These are phyloP conservation scores for Lonchura striata DNA, from an alignment of 2,113 vertebrate species.

Conservation along the genomic window DNA sequence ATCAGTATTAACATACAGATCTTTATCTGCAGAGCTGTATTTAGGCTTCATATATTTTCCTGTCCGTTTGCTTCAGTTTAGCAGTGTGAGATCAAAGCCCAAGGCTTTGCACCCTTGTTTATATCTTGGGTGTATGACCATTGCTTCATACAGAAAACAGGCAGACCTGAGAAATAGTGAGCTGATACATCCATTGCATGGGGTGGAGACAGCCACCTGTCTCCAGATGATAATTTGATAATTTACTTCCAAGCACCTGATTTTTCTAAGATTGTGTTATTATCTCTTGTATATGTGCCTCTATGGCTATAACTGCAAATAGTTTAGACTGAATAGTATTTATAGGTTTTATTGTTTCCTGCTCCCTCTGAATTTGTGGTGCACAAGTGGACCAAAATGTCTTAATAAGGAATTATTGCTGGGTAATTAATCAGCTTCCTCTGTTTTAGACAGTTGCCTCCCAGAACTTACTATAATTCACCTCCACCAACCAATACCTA, in stretches of 20 bases:
- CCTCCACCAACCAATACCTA: background rate
- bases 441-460: background rate
- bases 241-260: background rate
- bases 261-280: background rate
- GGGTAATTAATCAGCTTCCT: slow-evolving; percentile 42
- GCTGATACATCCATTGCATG: too few relatives aligned
- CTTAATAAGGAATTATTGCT: background rate
- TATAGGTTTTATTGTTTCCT: background rate
- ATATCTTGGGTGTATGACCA: too few relatives aligned
- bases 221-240: background rate
- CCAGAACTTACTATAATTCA: background rate
- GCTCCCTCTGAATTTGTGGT: background rate
- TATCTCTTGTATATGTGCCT: background rate
- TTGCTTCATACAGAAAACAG: accelerated
- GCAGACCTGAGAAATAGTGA: background rate
- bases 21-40: background rate
- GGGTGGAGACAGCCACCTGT: background rate
- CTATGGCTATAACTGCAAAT: background rate
- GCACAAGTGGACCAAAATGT: background rate
- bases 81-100: background rate
- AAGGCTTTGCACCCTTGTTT: background rate
- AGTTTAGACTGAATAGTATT: background rate
- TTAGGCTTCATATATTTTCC: background rate
- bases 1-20: accelerated
- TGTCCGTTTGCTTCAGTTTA: background rate